These are phyloP conservation scores for Tyto alba DNA, from an alignment of 2,113 vertebrate genomes.

Conservation along the genomic window DNA sequence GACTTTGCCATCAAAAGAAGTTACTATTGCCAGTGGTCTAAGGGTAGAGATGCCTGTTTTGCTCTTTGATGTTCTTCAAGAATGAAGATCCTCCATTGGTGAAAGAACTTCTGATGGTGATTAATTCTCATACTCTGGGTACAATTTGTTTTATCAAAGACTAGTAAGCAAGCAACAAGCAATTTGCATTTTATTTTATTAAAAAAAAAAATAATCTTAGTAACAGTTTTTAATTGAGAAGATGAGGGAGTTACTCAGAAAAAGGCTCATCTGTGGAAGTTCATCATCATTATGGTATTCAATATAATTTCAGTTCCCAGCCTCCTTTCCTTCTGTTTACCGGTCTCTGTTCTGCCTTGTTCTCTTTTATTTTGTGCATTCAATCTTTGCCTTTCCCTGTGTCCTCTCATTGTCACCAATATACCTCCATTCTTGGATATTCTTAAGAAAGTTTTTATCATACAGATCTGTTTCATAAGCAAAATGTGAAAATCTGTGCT, in stretches of 20 bases:
- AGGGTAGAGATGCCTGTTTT: neutral
- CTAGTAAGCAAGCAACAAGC: neutral
- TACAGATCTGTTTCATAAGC: neutral
- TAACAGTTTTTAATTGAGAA: neutral
- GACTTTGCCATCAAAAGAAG: neutral
- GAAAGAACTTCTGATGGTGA: neutral
- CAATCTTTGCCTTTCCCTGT: neutral
- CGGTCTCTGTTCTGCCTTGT: neutral
- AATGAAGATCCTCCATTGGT: neutral
- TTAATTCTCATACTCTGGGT: neutral
- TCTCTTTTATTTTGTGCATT: neutral
- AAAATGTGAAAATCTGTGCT: neutral
- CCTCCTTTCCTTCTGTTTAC: neutral
- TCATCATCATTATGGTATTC: neutral
- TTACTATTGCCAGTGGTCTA: neutral
- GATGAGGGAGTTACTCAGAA: neutral
- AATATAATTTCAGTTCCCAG: neutral
- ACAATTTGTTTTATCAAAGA: neutral
- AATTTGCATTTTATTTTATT: neutral
- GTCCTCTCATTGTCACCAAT: neutral
- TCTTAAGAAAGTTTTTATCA: neutral
- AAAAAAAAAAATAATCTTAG: no score
- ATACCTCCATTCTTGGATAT: neutral
- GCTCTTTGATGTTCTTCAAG: neutral
- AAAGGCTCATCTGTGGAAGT: neutral